A percentile compares a stretch with the other conserved stretches of the same genome.
Conservation (phyloP, 30 jellyfish, hydroid and myxozoan genomes). For the Aurelia sp. region DNA sequence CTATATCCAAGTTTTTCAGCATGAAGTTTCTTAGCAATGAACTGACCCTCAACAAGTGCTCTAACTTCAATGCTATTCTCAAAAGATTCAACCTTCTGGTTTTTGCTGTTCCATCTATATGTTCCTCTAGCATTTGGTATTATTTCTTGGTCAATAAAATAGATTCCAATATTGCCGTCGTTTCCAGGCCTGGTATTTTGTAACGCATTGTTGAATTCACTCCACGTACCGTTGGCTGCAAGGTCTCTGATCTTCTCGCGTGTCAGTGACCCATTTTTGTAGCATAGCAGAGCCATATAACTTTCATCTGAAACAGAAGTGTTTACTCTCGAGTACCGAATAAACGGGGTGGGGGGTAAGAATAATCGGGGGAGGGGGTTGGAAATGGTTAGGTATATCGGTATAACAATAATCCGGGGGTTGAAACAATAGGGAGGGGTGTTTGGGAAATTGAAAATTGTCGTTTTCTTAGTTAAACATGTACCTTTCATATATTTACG, state of each 20-base stretch:
- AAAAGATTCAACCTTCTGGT: conserved; percentile 45
- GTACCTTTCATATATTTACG: too few species aligned
- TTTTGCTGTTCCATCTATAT: conserved; percentile 62
- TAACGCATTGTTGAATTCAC: conserved; percentile 57
- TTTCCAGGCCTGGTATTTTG: conserved; percentile 78
- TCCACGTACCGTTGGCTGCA: conserved; percentile 61
- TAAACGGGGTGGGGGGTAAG: too few species aligned
- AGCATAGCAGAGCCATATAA: conserved; percentile 92
- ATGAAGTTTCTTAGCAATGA: conserved; percentile 78
- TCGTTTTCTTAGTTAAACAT: too few species aligned
- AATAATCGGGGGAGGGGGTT: too few species aligned
- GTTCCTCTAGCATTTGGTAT: conserved; percentile 80
- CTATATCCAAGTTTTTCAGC: conserved; percentile 74
- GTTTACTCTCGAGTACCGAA: too few species aligned
- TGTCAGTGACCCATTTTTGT: conserved; percentile 91
- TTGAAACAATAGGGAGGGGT: too few species aligned
- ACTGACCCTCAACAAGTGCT: conserved; percentile 92
- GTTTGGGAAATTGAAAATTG: too few species aligned
- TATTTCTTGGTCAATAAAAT: conserved; percentile 84
- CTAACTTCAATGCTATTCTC: conserved; percentile 66
- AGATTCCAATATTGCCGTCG: conserved; percentile 75
- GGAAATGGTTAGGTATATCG: too few species aligned
- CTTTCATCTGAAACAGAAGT: conserved; percentile 33
- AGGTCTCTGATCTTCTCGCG: conserved; percentile 67
- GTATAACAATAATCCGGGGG: too few species aligned